Conservation (phyloP, 2,797 vertebrate genomes). For the Erethizon dorsatum region DNA sequence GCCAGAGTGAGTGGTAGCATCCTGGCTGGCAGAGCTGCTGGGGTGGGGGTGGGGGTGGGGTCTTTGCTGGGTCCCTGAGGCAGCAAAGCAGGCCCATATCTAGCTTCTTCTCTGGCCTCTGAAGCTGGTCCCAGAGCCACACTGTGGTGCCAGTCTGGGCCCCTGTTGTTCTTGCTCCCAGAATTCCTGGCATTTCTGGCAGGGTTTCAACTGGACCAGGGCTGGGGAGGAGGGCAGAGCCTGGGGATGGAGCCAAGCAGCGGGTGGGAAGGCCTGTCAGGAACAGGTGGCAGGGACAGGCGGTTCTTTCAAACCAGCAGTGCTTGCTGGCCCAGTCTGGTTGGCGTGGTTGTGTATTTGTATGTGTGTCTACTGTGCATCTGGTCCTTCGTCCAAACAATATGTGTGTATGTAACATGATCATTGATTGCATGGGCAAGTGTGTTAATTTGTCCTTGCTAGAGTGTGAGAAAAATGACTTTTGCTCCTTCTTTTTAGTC, state of each 20-base stretch:
- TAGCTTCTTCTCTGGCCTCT: neutral
- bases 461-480: neutral
- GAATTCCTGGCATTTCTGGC: slow-evolving; percentile 82
- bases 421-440: neutral
- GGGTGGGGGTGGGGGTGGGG: neutral
- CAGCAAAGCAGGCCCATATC: neutral
- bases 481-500: neutral
- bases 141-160: slow-evolving; percentile 39
- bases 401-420: neutral
- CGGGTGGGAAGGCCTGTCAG: neutral
- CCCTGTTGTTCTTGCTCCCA: slow-evolving; percentile 46
- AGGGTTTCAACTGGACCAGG: slow-evolving; percentile 42
- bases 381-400: neutral
- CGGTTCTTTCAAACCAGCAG: slow-evolving; percentile 64
- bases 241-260: slow-evolving; percentile 66
- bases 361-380: too few species aligned
- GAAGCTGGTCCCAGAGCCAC: neutral
- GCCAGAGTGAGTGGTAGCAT: neutral
- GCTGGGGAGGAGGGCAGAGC: slow-evolving; percentile 53
- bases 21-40: neutral
- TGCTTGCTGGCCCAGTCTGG: neutral
- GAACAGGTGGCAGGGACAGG: slow-evolving; percentile 76
- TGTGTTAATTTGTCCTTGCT: neutral
- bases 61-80: neutral
- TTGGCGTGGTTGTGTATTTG: neutral